Evolutionary conservation across 35 echinoderm and acorn worm species (phyloP).

Genomic region (Apostichopus parvimensis): DNA sequence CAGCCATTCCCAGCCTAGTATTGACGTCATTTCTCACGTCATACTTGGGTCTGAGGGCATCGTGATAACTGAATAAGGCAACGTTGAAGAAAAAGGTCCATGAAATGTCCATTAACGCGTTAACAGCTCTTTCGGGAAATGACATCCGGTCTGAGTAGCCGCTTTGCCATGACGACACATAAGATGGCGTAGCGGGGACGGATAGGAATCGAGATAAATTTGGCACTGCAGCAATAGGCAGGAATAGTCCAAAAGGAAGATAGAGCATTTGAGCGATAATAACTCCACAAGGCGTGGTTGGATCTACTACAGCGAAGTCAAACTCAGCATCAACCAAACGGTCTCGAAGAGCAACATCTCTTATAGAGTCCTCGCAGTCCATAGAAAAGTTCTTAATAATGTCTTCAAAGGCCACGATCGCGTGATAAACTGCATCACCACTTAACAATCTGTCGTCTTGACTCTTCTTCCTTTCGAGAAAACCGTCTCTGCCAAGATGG

Average conservation of each 20-base stretch:
- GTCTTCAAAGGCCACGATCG: slow-evolving; percentile 7
- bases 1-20: neutral
- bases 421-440: neutral
- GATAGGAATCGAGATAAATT: slow-evolving; percentile 11
- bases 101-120: neutral
- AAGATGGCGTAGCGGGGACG: slow-evolving; percentile 16
- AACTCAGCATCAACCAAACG: slow-evolving; percentile 4
- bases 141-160: slow-evolving; percentile 22
- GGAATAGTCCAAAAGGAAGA: slow-evolving; percentile 20
- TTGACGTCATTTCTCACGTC: slow-evolving; percentile 1
- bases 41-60: slow-evolving; percentile 10
- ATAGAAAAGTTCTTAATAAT: slow-evolving; percentile 35
- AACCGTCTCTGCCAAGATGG: neutral
- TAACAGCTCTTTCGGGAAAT: slow-evolving; percentile 3
- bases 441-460: slow-evolving; percentile 18
- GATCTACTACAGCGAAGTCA: slow-evolving; percentile 50
- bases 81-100: slow-evolving; percentile 40
- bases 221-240: slow-evolving; percentile 1
- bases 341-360: slow-evolving; percentile 8
- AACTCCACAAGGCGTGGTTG: neutral
- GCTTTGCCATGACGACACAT: slow-evolving; percentile 41
- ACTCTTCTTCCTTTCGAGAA: slow-evolving; percentile 1
- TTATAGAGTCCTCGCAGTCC: slow-evolving; percentile 53
- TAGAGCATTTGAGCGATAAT: slow-evolving; percentile 17
- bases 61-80: neutral